Conservation (phyloP, 2,113 vertebrate genomes). For the Gopherus flavomarginatus region DNA sequence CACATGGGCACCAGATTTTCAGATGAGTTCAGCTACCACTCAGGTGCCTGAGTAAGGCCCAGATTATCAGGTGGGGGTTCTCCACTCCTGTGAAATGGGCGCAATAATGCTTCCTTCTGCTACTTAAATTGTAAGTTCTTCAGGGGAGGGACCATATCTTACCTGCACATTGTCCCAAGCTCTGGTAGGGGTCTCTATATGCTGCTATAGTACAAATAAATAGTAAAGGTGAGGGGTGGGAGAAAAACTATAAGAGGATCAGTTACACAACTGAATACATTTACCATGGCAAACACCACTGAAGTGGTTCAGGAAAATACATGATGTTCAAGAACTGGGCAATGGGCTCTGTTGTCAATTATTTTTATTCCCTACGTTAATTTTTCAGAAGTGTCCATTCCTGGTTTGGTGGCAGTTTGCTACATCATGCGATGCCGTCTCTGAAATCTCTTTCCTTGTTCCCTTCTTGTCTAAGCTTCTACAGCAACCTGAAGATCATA, state of each 20-base stretch:
- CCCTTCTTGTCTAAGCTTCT: not conserved
- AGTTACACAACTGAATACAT: not conserved
- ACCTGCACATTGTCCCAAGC: not conserved
- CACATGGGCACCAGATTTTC: slow-evolving; percentile 29
- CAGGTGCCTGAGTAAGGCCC: not conserved
- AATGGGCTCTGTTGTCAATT: not conserved
- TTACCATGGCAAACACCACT: not conserved
- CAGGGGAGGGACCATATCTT: not conserved
- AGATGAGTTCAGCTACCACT: not conserved
- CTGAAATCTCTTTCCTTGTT: not conserved
- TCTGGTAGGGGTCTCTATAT: not conserved
- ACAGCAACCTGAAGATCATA: not conserved
- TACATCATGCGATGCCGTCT: not conserved
- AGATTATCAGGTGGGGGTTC: not conserved
- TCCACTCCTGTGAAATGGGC: not conserved
- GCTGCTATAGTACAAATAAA: not conserved
- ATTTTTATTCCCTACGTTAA: not conserved
- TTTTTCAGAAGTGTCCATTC: not conserved
- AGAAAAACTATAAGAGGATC: not conserved
- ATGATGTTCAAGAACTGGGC: not conserved
- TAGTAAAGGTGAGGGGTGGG: not conserved
- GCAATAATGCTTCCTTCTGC: not conserved
- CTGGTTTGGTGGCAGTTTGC: not conserved
- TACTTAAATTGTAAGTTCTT: not conserved
- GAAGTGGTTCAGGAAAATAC: not conserved